Evolutionary conservation across 2,797 vertebrate species (phyloP).

Genomic region (Notamacropus eugenii): DNA sequence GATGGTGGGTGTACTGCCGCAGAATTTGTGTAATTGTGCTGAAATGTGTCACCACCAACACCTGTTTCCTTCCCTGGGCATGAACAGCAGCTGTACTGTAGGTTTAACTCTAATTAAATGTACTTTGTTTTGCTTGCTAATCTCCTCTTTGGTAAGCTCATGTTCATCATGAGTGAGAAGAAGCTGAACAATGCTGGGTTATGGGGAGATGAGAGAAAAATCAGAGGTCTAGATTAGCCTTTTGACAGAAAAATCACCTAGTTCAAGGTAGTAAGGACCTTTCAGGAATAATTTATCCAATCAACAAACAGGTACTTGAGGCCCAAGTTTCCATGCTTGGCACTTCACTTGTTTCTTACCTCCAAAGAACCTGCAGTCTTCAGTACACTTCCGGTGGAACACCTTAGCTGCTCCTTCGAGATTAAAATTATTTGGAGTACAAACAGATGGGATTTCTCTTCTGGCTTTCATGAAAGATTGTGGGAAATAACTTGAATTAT

Average conservation of each 20-base stretch:
- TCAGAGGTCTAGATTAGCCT: background rate
- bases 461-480: background rate
- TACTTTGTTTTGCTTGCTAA: conserved; percentile 20
- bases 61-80: conserved; percentile 60
- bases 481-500: background rate
- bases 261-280: background rate
- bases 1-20: background rate
- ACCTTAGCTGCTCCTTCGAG: background rate
- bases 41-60: conserved; percentile 56
- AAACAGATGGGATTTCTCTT: background rate
- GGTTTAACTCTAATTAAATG: conserved; percentile 58
- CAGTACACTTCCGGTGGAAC: background rate
- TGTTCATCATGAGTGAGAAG: conserved; percentile 4
- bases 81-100: conserved; percentile 58
- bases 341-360: background rate
- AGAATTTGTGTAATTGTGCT: conserved; percentile 36
- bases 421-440: background rate
- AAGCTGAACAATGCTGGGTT: conserved; percentile 13
- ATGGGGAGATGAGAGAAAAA: background rate
- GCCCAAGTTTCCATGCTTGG: background rate
- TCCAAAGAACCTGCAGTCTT: background rate
- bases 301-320: background rate
- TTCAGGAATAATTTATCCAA: background rate
- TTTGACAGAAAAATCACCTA: background rate
- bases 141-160: conserved; percentile 30